These are phyloP conservation scores for Micropoecilia bifurca DNA, from an alignment of 2,797 vertebrate species.

Conservation along the genomic window DNA sequence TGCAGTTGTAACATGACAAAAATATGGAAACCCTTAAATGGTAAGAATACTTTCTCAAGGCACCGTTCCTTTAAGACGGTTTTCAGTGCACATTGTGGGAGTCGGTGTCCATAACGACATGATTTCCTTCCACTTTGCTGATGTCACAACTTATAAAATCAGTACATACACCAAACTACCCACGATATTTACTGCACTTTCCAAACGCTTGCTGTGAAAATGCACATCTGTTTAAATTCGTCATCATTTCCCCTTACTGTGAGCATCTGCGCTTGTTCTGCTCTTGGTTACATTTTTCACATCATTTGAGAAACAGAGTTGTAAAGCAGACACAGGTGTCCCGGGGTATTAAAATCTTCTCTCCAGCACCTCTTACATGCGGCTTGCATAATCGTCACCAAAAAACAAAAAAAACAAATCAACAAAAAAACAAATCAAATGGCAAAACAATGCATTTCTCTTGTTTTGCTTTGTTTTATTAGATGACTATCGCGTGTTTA, in stretches of 20 bases:
- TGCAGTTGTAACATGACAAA: background rate
- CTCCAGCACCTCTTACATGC: background rate
- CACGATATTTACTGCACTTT: background rate
- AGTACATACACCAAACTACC: background rate
- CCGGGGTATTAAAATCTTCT: background rate
- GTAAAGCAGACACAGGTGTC: background rate
- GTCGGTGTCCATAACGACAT: background rate
- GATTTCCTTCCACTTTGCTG: background rate
- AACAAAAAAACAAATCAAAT: background rate
- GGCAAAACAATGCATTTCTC: background rate
- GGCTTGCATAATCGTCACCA: background rate
- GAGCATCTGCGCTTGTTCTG: background rate
- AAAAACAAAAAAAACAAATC: background rate
- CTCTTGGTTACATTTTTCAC: background rate
- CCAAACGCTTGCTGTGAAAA: background rate
- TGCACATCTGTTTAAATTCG: background rate
- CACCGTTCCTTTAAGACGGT: background rate
- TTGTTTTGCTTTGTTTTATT: background rate
- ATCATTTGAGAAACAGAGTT: background rate
- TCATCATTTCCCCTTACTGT: background rate
- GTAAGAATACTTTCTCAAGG: background rate
- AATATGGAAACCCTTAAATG: background rate
- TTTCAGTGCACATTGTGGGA: background rate
- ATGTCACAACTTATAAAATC: background rate
- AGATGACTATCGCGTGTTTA: background rate